Evolutionary conservation across 2,888 invertebrate genomes (phyloP).

Genomic region (Elegia similella): DNA sequence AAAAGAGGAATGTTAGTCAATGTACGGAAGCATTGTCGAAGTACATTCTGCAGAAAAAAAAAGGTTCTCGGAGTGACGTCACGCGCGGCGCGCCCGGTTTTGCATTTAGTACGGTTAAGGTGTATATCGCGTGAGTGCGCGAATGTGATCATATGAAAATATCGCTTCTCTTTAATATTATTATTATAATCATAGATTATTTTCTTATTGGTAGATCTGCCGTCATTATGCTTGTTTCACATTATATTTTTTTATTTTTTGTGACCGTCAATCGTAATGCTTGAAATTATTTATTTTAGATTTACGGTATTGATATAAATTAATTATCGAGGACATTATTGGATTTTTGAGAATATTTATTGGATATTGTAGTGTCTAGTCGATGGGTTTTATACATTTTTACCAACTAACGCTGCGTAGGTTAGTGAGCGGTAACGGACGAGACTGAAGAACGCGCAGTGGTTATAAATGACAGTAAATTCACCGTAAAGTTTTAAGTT

Average conservation of each 20-base stretch:
- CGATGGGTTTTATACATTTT: constrained; percentile 55
- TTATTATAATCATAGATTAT: constrained; percentile 63
- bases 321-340: constrained; percentile 41
- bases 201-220: constrained; percentile 66
- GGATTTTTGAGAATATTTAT: constrained; percentile 59
- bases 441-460: constrained; percentile 57
- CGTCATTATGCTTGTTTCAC: constrained; percentile 56
- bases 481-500: constrained; percentile 51
- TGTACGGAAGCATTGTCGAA: constrained; percentile 57
- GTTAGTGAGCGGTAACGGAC: constrained; percentile 44
- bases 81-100: constrained; percentile 45
- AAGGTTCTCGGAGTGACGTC: constrained; percentile 40
- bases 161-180: constrained; percentile 57
- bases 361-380: constrained; percentile 72
- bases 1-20: constrained; percentile 69
- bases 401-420: constrained; percentile 41
- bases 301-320: constrained; percentile 46
- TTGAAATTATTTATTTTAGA: constrained; percentile 71
- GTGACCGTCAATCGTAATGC: constrained; percentile 54
- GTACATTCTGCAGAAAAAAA: constrained; percentile 59
- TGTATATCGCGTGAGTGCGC: constrained; percentile 51
- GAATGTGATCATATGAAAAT: constrained; percentile 66
- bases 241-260: constrained; percentile 52
- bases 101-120: constrained; percentile 57
- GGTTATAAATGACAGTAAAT: constrained; percentile 34